phyloP scores from a whole-genome alignment of 2,797 vertebrate genomes.

The Girardinus metallicus region DNA sequence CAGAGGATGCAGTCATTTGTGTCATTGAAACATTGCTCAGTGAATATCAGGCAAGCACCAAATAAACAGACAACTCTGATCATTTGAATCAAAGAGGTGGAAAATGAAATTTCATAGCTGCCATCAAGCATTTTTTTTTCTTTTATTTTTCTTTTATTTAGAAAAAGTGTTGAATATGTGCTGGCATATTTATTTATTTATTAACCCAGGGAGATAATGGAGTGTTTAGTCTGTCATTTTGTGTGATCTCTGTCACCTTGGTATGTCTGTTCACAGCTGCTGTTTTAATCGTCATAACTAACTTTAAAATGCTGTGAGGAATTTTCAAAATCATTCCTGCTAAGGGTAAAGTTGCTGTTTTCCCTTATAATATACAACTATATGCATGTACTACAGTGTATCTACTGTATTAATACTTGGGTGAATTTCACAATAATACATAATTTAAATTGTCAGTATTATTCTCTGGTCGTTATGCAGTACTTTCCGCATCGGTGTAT shows the following conservation, averaged over 20 bases:
- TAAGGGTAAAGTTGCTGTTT: neutral
- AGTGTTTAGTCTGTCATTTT: constrained; percentile 13
- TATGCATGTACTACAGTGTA: neutral
- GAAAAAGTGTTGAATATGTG: neutral
- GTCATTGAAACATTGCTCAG: constrained; percentile 47
- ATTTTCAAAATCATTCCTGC: neutral
- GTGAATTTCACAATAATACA: neutral
- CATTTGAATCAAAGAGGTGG: constrained; percentile 28
- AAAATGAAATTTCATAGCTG: constrained; percentile 30
- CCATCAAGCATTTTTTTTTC: constrained; percentile 11
- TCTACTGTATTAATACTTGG: neutral
- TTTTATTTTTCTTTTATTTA: too few species aligned
- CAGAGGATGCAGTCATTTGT: constrained; percentile 45
- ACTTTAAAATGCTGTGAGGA: neutral
- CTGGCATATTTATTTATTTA: constrained; percentile 4
- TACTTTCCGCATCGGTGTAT: neutral
- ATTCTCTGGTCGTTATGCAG: neutral
- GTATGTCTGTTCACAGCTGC: constrained; percentile 14
- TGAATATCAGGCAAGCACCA: constrained; percentile 42
- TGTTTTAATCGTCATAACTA: neutral
- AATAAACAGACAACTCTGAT: constrained; percentile 33
- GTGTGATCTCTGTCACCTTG: constrained; percentile 10
- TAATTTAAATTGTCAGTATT: too few species aligned
- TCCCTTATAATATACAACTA: too few species aligned
- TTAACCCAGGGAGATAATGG: neutral